Percentiles rank a stretch among this genome's conserved stretches.
Conservation (phyloP, 2,113 vertebrate species). For the Theristicus caerulescens region DNA sequence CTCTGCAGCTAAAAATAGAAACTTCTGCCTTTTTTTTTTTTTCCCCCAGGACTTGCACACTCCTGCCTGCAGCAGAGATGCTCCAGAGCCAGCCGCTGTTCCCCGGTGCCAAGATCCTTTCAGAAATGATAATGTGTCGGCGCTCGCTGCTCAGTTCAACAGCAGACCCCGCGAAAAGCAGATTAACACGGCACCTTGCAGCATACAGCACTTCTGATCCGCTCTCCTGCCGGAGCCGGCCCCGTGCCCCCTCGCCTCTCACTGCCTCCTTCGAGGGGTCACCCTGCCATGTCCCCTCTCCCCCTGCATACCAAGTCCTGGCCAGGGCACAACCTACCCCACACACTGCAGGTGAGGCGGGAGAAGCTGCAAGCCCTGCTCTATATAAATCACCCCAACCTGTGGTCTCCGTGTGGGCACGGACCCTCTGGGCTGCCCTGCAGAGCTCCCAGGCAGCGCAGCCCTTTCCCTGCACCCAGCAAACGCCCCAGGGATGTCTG, state of each 20-base stretch:
- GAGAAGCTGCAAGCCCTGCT: background rate
- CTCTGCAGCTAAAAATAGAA: constrained; percentile 19
- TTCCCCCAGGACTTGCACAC: background rate
- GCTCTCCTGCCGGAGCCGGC: background rate
- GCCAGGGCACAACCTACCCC: background rate
- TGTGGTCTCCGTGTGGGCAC: background rate
- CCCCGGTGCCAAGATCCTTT: background rate
- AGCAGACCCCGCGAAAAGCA: background rate
- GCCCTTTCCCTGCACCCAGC: background rate
- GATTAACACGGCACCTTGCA: background rate
- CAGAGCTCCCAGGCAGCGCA: background rate
- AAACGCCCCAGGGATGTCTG: background rate
- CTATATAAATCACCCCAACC: background rate
- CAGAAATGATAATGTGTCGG: background rate
- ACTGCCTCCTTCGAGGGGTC: background rate
- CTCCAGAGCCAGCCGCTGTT: background rate
- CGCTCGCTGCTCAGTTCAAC: background rate
- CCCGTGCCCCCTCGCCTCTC: background rate
- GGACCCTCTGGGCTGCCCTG: background rate
- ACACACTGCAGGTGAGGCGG: fast-evolving
- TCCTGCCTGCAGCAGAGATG: background rate
- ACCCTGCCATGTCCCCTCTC: background rate
- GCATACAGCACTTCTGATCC: background rate
- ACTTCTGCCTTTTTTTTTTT: background rate
- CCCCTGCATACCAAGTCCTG: fast-evolving